Evolutionary conservation across 2,888 invertebrate genomes (phyloP), one percentile per base, ranked within the genome.

Genomic region (Subacronicta megacephala): DNA sequence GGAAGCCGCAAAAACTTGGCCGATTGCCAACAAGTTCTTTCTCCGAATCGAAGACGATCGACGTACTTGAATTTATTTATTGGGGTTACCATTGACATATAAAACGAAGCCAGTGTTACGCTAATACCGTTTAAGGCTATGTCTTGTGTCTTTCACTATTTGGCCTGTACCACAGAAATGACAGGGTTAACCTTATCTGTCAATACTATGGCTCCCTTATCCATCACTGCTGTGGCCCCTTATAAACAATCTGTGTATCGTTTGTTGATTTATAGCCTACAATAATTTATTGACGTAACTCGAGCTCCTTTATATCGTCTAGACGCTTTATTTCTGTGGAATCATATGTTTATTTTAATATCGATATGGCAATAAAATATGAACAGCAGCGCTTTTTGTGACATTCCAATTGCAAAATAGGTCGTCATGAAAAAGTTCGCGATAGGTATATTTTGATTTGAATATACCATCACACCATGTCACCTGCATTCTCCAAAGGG

Each of bases 1-100:
- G 77, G 74, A 66, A 71, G 71, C 71, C 72, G 78, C 83, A 88
- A 87, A 86, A 88, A 85, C 80, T 78, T 87, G 88, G 88, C 81
- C 29, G 43, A 50, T 51, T 64, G 78, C 89, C 89, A 90, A 85
- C 88, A 84, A 83, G 89, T 90, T 88, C 81, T 82, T 83, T 84
- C 80, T 71, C 72, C 78, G 80, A 83, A 84, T 76, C 67, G 77
- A 81, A 85, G 83, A 85, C 80, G 78, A 77, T 79, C 79, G 78
- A 72, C 70, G 72, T 78, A 77, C 83, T 84, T 79, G 78, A 82
- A 85, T 87, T 78, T 78, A 86, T 88, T 85, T 87, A 89, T 88
- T 82, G 81, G 71, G 87, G 85, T 81, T 85, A 84, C 78, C 77
- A 80, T 80, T 82, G 82, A 84, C 85, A 84, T 76, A 80, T 77